Conservation (phyloP, 2,113 vertebrate genomes). For the Microcebus griseorufus region DNA sequence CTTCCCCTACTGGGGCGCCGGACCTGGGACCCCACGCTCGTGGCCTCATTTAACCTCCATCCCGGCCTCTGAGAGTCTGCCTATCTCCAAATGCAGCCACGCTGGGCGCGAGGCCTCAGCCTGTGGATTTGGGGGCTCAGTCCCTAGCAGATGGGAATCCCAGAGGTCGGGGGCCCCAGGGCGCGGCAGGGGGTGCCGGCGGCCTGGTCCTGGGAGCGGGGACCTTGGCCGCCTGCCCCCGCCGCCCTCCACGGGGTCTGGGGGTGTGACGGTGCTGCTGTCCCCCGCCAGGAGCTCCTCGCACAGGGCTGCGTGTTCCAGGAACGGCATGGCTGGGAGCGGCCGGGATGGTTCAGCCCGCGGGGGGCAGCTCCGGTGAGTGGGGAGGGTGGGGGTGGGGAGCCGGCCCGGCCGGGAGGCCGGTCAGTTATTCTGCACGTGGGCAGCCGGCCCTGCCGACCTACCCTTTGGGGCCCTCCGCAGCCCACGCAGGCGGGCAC, state of each 20-base stretch:
- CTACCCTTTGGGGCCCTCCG: accelerated
- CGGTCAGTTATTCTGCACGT: no score
- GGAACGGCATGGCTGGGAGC: conserved; percentile 97
- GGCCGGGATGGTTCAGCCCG: conserved; percentile 95
- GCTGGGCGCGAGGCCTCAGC: neutral
- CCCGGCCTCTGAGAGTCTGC: no score
- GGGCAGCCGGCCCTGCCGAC: no score
- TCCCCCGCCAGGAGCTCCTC: conserved; percentile 88
- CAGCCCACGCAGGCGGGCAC: neutral
- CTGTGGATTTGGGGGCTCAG: neutral
- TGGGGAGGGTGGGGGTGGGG: no score
- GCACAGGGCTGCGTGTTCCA: conserved; percentile 95
- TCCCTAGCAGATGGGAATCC: neutral
- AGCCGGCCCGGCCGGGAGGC: no score
- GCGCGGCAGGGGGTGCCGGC: accelerated
- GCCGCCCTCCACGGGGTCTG: accelerated
- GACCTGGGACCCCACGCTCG: accelerated
- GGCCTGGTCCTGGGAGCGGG: accelerated
- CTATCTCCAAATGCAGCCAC: neutral
- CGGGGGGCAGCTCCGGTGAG: conserved; percentile 90
- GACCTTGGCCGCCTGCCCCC: accelerated
- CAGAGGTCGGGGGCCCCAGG: neutral
- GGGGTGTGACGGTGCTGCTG: accelerated
- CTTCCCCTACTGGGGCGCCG: no score
- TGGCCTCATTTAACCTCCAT: no score